phyloP scores from a whole-genome alignment of 2,797 vertebrate species.

The Enteromius anoplus region DNA sequence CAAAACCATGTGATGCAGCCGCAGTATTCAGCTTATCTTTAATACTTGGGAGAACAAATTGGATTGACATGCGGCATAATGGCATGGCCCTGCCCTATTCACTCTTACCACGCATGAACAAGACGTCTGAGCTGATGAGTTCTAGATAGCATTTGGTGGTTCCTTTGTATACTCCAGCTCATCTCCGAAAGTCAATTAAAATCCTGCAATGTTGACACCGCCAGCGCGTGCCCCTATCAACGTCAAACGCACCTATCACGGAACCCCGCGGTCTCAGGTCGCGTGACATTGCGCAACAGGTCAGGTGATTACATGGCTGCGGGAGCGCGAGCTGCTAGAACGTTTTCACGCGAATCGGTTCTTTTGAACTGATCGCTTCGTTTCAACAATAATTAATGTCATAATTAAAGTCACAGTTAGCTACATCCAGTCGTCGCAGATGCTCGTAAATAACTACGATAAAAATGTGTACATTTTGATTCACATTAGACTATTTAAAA shows the following conservation, averaged over 20 bases:
- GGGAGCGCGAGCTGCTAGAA: constrained; percentile 60
- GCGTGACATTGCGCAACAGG: constrained; percentile 81
- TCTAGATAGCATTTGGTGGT: constrained; percentile 28
- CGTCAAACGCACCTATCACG: constrained; percentile 74
- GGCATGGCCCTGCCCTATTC: constrained; percentile 38
- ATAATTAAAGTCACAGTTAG: neutral
- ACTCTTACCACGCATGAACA: constrained; percentile 40
- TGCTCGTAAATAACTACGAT: neutral
- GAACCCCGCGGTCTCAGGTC: constrained; percentile 75
- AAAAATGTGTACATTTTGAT: neutral
- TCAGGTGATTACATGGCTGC: constrained; percentile 82
- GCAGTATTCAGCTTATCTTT: constrained; percentile 15
- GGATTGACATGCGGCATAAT: constrained; percentile 49
- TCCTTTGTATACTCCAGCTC: constrained; percentile 58
- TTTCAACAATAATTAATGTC: neutral
- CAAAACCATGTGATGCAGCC: constrained; percentile 44
- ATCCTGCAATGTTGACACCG: constrained; percentile 80
- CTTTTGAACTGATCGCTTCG: neutral
- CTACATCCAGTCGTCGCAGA: neutral
- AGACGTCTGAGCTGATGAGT: constrained; percentile 45
- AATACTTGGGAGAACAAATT: constrained; percentile 41
- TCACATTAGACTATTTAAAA: neutral
- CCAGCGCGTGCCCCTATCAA: constrained; percentile 76
- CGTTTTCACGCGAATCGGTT: neutral
- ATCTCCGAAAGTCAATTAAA: constrained; percentile 83